Base-by-base conservation (phyloP, 1,140 invertebrate species). In the Geopemphigus sp. region DNA sequence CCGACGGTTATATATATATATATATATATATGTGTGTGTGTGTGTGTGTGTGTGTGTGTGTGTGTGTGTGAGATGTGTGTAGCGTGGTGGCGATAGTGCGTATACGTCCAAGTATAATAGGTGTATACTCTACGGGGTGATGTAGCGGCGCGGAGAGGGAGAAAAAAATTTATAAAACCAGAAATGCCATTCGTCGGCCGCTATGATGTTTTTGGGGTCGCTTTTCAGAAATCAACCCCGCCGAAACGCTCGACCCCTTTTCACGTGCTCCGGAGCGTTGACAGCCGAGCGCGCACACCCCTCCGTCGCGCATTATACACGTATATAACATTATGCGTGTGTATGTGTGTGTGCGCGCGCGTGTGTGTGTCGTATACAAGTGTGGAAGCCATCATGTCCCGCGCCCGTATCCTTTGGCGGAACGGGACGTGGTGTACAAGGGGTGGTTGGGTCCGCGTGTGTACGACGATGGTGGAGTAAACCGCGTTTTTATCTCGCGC, bases 171-270 rank as follows among this genome's bases (percentile, higher is more conserved):
- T 53, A 74, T 57, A 39, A 59, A 76, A 59, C 22, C 57, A 39
- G 56, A 76, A 63, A 78, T 47, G 57, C 74, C 74, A 78, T 78
- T 78, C 74, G 57, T 78, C 74, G 57, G 57, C 8, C 14, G 57
- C 66, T 5, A 22, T 32, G 24, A 50, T 14, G 64, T 47, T 78
- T 61, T 78, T n/a, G 57, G 74, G 74, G 57, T 78, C 74, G 74
- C 74, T 78, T 78, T 78, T 78, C 74, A 78, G 50, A 78, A 78
- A 78, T 78, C 74, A 63, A 78, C 74, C 74, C 74, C 74, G 32
- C 74, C 59, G 57, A 50, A 78, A 61, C 68, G 56, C 45, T 47
- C 68, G 56, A 59, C 74, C 74, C 74, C 39, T 50, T 78, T 78
- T 76, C 54, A 59, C 57, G 56, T 47, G 74, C 39, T 22, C 57